Base-by-base conservation (phyloP, 1,140 invertebrate genomes). In the Drosophila leontia region DNA sequence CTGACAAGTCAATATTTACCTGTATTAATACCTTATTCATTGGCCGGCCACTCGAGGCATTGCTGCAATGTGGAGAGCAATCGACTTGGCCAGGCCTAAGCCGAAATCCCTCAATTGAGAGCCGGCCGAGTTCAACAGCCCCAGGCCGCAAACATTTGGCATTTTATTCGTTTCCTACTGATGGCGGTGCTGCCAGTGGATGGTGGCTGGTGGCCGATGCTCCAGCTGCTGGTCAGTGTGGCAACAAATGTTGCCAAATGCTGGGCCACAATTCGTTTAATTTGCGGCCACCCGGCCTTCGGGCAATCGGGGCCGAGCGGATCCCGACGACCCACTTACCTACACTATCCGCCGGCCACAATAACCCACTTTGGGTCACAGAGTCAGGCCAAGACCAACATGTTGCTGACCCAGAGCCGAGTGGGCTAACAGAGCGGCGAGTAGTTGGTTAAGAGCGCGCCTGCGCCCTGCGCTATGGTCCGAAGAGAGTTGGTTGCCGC, bases 171-270 rank as follows among this genome's bases (percentile, higher is more conserved):
- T 69, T 62, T 64, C 17, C 62, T 67, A 37, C 7, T 34, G 61
- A 11, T 57, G 72, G 35, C 35, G 26, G n/a, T 34, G 63, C 39
- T 61, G 47, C 55, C 32, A 23, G 35, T 50, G 57, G 26, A 11
- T 32, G 29, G 50, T 37, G 51, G 51, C 34, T 37, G 51, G 17
- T 23, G 34, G 34, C 41, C 41, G 47, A 32, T 71, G 34, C 50
- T 44, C 7, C 44, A 45, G 29, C 48, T 69, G 42, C 41, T 75
- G 75, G 75, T 62, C 45, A 32, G 35, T 58, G 63, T 47, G 64
- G 78, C 85, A 90, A 90, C 84, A 88, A 90, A 90, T 88, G 84
- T 90, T 88, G 84, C 84, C 80, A 85, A 70, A 62, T 50, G 48
- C 41, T 41, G 67, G 13, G 68, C 84, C 84, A 75, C 84, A 87